These are phyloP conservation scores for Drosophila percnosoma DNA, from an alignment of 2,888 invertebrate genomes.

Conservation along the genomic window DNA sequence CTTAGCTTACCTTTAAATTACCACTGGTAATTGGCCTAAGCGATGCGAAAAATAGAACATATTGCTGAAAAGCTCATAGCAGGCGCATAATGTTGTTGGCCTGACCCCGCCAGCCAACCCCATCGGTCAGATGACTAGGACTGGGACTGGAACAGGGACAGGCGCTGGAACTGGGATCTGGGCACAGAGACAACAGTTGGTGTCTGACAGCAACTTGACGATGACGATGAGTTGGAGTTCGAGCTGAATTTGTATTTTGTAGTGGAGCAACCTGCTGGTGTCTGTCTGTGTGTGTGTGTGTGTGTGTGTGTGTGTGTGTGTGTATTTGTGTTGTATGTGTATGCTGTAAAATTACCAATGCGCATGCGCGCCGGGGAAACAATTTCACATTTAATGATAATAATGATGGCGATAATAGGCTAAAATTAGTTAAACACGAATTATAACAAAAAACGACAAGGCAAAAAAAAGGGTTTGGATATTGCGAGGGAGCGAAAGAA, in stretches of 20 bases:
- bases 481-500: slow-evolving; percentile 55
- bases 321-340: slow-evolving; percentile 16
- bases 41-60: slow-evolving; percentile 71
- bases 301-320: no score
- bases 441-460: slow-evolving; percentile 63
- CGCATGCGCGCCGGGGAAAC: slow-evolving; percentile 66
- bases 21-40: slow-evolving; percentile 49
- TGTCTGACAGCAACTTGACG: slow-evolving; percentile 76
- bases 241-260: slow-evolving; percentile 22
- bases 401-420: slow-evolving; percentile 80
- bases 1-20: slow-evolving; percentile 48
- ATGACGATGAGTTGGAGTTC: slow-evolving; percentile 45
- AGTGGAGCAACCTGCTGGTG: slow-evolving; percentile 53
- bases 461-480: slow-evolving; percentile 49
- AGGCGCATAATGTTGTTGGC: slow-evolving; percentile 61
- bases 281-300: slow-evolving; percentile 20
- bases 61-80: slow-evolving; percentile 73
- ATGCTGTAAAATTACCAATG: slow-evolving; percentile 72
- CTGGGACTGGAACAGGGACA: not conserved
- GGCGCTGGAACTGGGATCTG: slow-evolving; percentile 17
- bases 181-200: slow-evolving; percentile 71
- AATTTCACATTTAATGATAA: slow-evolving; percentile 81
- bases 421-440: slow-evolving; percentile 81
- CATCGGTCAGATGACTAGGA: slow-evolving; percentile 54
- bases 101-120: slow-evolving; percentile 72